These are phyloP conservation scores for Andrena bucephala DNA, from an alignment of 2,888 invertebrate species.

Conservation along the genomic window DNA sequence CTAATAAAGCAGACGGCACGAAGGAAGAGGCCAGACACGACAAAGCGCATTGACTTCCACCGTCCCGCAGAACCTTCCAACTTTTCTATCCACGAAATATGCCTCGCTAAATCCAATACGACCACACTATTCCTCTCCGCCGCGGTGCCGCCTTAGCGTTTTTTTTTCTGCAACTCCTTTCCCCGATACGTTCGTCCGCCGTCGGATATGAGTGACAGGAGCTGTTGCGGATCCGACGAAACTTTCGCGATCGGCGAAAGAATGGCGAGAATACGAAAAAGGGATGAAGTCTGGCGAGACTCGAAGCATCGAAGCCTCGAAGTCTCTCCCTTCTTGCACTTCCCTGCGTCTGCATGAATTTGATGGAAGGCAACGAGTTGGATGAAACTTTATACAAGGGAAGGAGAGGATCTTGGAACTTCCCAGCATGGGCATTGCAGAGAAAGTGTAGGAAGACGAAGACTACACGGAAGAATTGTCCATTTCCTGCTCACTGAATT, in stretches of 20 bases:
- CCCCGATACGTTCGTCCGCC: constrained; percentile 10
- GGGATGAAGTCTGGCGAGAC: neutral
- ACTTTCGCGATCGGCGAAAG: constrained; percentile 45
- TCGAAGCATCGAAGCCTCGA: neutral
- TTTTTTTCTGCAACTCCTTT: constrained; percentile 12
- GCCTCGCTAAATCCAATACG: neutral
- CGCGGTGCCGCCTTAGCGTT: neutral
- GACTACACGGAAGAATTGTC: too few relatives aligned
- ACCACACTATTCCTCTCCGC: neutral
- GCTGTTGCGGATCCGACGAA: constrained; percentile 15
- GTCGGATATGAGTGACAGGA: constrained; percentile 25
- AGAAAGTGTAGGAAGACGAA: neutral
- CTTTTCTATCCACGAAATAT: constrained; percentile 17
- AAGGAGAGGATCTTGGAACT: neutral
- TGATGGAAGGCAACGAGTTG: constrained; percentile 35
- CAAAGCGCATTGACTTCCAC: neutral
- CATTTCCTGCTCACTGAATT: too few relatives aligned
- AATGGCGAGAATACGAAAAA: constrained; percentile 22
- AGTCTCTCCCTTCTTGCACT: constrained; percentile 5
- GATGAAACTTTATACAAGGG: constrained; percentile 7
- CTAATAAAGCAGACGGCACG: neutral
- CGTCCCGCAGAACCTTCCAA: constrained; percentile 4
- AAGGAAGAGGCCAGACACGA: neutral
- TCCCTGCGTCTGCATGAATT: constrained; percentile 26
- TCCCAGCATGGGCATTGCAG: neutral